Evolutionary conservation across 2,888 invertebrate species (phyloP).

Genomic region (Miltochrista miniata): DNA sequence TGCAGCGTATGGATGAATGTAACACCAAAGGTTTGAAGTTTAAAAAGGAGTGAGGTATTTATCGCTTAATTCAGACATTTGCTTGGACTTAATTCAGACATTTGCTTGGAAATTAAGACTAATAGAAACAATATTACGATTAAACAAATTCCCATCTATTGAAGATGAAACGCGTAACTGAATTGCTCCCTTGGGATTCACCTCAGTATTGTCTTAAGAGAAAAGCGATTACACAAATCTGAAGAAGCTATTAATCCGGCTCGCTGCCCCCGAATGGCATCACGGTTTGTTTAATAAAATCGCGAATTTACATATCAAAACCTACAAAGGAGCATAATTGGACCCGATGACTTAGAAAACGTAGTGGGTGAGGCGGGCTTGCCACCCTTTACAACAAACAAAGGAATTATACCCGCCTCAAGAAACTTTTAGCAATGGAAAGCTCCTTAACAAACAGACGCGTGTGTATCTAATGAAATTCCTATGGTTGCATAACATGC

Average conservation of each 20-base stretch:
- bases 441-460: slow-evolving; percentile 84
- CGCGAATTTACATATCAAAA: slow-evolving; percentile 84
- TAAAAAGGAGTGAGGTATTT: slow-evolving; percentile 6
- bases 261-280: slow-evolving; percentile 82
- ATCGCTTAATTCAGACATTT: slow-evolving; percentile 34
- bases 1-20: background rate
- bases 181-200: slow-evolving; percentile 70
- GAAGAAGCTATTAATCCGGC: slow-evolving; percentile 83
- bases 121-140: slow-evolving; percentile 31
- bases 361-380: slow-evolving; percentile 74
- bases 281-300: slow-evolving; percentile 84
- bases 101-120: slow-evolving; percentile 29
- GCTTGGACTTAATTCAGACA: slow-evolving; percentile 30
- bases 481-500: slow-evolving; percentile 84
- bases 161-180: slow-evolving; percentile 49
- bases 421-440: slow-evolving; percentile 85
- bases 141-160: slow-evolving; percentile 43
- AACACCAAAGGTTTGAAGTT: background rate
- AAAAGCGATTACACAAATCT: slow-evolving; percentile 83
- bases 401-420: slow-evolving; percentile 84
- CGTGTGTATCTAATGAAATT: slow-evolving; percentile 84
- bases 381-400: slow-evolving; percentile 79
- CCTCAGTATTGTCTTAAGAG: slow-evolving; percentile 79
- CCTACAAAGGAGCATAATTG: slow-evolving; percentile 84
- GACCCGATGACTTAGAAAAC: slow-evolving; percentile 84